Evolutionary conservation across 2,888 invertebrate genomes (phyloP).

Genomic region (Drosophila paracracens): DNA sequence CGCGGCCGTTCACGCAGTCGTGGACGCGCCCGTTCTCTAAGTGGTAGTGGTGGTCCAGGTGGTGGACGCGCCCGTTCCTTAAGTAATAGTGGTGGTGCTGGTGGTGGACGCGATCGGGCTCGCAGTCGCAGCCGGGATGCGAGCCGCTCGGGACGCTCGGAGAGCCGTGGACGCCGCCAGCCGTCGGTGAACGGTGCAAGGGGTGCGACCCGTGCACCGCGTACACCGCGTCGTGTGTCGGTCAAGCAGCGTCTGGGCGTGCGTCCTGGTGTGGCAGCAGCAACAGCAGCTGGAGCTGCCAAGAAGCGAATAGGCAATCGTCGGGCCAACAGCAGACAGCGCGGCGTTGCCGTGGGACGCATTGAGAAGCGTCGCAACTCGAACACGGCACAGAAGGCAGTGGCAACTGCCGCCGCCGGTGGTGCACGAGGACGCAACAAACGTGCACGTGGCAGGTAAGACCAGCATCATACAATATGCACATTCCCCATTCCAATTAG

Average conservation of each 20-base stretch:
- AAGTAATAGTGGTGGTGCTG: slow-evolving; percentile 14
- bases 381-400: slow-evolving; percentile 44
- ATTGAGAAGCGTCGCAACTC: slow-evolving; percentile 77
- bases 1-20: slow-evolving; percentile 77
- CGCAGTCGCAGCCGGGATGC: slow-evolving; percentile 35
- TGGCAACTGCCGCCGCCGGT: slow-evolving; percentile 55
- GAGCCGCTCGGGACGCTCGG: slow-evolving; percentile 39
- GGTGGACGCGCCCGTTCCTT: slow-evolving; percentile 37
- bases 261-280: slow-evolving; percentile 64
- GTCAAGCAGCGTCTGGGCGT: slow-evolving; percentile 82
- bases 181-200: slow-evolving; percentile 35
- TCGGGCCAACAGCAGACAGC: slow-evolving; percentile 58
- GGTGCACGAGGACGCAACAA: slow-evolving; percentile 59
- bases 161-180: slow-evolving; percentile 56
- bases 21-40: slow-evolving; percentile 57
- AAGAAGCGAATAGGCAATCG: slow-evolving; percentile 51
- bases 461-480: not conserved
- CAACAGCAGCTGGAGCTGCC: slow-evolving; percentile 31
- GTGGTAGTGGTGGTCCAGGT: slow-evolving; percentile 14
- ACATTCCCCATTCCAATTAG: not conserved
- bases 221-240: slow-evolving; percentile 64
- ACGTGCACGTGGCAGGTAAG: slow-evolving; percentile 78
- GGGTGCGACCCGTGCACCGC: slow-evolving; percentile 15
- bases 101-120: slow-evolving; percentile 31
- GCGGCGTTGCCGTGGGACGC: slow-evolving; percentile 78